These are phyloP conservation scores for Melanerpes aurifrons DNA, from an alignment of 2,113 vertebrate genomes.

Conservation along the genomic window DNA sequence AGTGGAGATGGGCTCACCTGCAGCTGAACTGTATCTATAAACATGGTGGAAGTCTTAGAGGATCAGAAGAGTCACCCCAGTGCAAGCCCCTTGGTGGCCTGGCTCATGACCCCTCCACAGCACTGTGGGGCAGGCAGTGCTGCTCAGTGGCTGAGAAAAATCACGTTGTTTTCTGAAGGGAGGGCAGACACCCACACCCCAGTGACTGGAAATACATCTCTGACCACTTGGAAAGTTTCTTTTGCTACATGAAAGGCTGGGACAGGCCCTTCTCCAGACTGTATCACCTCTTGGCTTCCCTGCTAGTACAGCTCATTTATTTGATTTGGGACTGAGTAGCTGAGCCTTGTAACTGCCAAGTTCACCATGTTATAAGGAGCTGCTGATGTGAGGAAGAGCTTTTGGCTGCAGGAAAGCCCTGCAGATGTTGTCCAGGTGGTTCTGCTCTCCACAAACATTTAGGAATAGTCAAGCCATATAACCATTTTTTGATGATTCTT, in stretches of 20 bases:
- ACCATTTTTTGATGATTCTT: background rate
- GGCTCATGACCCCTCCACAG: fast-evolving
- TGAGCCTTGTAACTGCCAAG: conserved; percentile 8
- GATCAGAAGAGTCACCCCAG: background rate
- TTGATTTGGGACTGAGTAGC: conserved; percentile 28
- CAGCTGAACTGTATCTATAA: background rate
- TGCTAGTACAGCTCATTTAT: conserved; percentile 44
- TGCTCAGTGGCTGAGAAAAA: background rate
- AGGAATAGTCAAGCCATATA: background rate
- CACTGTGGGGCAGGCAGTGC: background rate
- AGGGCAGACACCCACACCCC: background rate
- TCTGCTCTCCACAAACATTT: background rate
- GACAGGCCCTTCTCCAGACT: conserved; percentile 33
- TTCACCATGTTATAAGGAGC: conserved; percentile 38
- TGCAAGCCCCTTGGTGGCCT: background rate
- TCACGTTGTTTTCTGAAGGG: background rate
- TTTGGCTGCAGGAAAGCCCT: conserved; percentile 25
- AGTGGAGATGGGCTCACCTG: background rate
- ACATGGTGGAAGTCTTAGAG: fast-evolving
- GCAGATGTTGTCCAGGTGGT: conserved; percentile 54
- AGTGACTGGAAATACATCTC: conserved; percentile 39
- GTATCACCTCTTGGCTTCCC: conserved; percentile 39
- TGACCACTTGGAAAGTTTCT: background rate
- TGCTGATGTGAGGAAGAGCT: conserved; percentile 45
- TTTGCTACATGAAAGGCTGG: conserved; percentile 49